Base-by-base conservation (phyloP, 1,140 invertebrate genomes). In the Bombus fervidus region DNA sequence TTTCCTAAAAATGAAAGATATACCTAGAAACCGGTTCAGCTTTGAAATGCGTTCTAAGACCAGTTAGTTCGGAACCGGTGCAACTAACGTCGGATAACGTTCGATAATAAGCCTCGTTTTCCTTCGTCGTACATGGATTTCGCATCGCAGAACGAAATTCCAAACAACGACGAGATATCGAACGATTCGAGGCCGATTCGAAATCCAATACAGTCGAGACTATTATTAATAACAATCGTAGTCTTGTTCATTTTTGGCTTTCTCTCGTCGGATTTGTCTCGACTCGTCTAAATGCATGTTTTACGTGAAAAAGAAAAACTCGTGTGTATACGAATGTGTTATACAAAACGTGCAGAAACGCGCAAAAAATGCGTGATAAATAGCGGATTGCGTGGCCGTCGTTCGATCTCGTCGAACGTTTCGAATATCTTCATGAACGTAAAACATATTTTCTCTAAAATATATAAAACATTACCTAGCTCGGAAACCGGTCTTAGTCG, bases 41-140 rank as follows among this genome's bases (percentile, higher is more conserved):
- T 28, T 10, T n/a, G 59, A 84, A 71, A 69, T 25, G 34, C 66
- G 41, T 31, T 43, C 81, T 57, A 78, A 85, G 37, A 86, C 62
- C 53, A 74, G 78, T 71, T 73, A 39, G 73, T 77, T 53, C 62
- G 62, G 39, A 81, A 81, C 66, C 47, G 73, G 59, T 41, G 86
- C 31, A 79, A 71, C 37, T 41, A 59, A 75, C 68, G 57, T 39
- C 62, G 53, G 22, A 39, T 41, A 81, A 88, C 82, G 64, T 82
- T 64, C 74, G 31, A 43, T 47, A 84, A 80, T 86, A 88, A 88
- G 13, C 31, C 31, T 80, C 37, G 25, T 68, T 71, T 47, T 34
- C 41, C 18, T 22, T 25, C 25, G 28, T 37, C 43, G 25, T 25
- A 18, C 68, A 22, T 28, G 43, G 18, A 39, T 59, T 43, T 71